Percentiles rank a stretch among this genome's conserved stretches.
phyloP scores from a whole-genome alignment of 2,888 invertebrate species.

The Ornithoptera alexandrae region DNA sequence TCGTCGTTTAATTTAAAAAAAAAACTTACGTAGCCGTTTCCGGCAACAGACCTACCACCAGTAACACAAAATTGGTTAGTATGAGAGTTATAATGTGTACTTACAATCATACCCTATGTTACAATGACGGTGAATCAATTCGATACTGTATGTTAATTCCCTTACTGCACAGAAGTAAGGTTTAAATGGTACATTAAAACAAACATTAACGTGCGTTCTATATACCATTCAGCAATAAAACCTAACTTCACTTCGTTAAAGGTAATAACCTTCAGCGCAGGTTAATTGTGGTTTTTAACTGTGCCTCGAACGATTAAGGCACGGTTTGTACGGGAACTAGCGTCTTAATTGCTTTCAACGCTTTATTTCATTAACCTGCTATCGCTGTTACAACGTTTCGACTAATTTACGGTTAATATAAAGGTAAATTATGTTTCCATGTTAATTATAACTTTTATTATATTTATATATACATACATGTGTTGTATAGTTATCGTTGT shows the following conservation, averaged over 20 bases:
- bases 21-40: too few relatives aligned
- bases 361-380: conserved; percentile 10
- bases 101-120: too few relatives aligned
- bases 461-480: neutral
- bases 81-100: too few relatives aligned
- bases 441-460: neutral
- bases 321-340: neutral
- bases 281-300: conserved; percentile 14
- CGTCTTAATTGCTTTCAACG: conserved; percentile 6
- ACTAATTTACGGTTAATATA: neutral
- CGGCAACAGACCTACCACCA: too few relatives aligned
- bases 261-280: neutral
- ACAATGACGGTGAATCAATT: too few relatives aligned
- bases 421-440: neutral
- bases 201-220: too few relatives aligned
- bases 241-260: neutral
- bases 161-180: too few relatives aligned
- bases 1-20: too few relatives aligned
- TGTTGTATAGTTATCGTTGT: too few relatives aligned
- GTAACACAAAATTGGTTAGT: too few relatives aligned
- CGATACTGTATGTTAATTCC: too few relatives aligned
- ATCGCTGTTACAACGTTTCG: neutral
- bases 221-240: neutral
- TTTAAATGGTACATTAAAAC: too few relatives aligned
- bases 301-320: neutral